These are phyloP conservation scores for Atta cephalotes DNA, from an alignment of 1,140 invertebrate species.

Conservation along the genomic window DNA sequence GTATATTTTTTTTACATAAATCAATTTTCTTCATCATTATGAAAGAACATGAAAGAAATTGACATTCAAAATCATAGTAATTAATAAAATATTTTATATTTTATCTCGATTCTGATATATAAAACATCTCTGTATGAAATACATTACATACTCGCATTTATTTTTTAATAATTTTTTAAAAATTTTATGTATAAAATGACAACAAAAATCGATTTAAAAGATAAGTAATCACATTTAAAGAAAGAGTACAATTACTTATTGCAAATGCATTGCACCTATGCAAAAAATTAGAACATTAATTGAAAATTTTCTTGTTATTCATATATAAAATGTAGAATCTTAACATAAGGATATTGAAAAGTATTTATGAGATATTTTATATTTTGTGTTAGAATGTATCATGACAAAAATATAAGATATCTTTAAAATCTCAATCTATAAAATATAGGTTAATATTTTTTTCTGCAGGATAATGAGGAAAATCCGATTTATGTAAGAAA, in stretches of 20 bases:
- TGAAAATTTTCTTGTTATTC: neutral
- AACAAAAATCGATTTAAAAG: neutral
- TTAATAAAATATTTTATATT: neutral
- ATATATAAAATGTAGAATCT: neutral
- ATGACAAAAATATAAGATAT: neutral
- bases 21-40: neutral
- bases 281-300: neutral
- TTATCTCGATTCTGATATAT: neutral
- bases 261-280: neutral
- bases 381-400: slow-evolving; percentile 6
- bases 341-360: neutral
- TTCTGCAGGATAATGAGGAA: neutral
- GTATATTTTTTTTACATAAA: neutral
- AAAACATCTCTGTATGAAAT: neutral
- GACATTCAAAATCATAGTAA: neutral
- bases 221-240: neutral
- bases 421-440: too few relatives aligned
- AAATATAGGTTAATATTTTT: neutral
- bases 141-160: neutral
- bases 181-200: neutral
- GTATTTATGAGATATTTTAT: neutral
- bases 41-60: neutral
- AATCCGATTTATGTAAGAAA: neutral
- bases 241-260: neutral
- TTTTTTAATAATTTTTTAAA: neutral